phyloP scores from a whole-genome alignment of 1,140 invertebrate genomes.

The Marisa cornuarietis region DNA sequence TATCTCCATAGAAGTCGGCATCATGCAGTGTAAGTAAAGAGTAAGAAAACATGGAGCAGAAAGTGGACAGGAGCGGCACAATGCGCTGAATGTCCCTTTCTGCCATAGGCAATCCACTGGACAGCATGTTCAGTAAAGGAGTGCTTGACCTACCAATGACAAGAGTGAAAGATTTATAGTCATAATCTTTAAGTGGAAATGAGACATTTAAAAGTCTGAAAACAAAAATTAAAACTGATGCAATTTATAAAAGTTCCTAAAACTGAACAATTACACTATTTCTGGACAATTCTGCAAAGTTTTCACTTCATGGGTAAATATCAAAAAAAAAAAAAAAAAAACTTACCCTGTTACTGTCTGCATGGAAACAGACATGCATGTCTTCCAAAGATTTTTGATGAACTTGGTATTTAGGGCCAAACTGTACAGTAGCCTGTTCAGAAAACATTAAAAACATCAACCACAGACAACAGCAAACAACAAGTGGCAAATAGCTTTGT shows the following conservation, averaged over 20 bases:
- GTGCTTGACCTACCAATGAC: slow-evolving; percentile 64
- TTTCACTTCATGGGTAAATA: no score
- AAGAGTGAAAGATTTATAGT: not conserved
- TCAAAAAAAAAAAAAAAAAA: no score
- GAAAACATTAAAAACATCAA: slow-evolving; percentile 14
- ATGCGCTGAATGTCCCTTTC: slow-evolving; percentile 77
- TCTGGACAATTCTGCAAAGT: no score
- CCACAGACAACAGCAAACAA: not conserved
- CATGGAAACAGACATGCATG: slow-evolving; percentile 67
- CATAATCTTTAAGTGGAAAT: not conserved
- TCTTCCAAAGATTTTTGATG: slow-evolving; percentile 81
- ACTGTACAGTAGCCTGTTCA: slow-evolving; percentile 81
- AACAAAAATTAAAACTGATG: not conserved
- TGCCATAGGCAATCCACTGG: slow-evolving; percentile 74
- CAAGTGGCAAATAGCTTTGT: not conserved
- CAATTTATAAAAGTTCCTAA: no score
- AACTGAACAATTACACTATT: no score
- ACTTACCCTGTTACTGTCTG: slow-evolving; percentile 73
- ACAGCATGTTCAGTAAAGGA: slow-evolving; percentile 77
- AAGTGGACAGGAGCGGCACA: slow-evolving; percentile 82
- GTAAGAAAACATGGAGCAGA: slow-evolving; percentile 85
- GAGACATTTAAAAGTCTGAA: not conserved
- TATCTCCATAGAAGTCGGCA: slow-evolving; percentile 77
- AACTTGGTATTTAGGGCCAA: slow-evolving; percentile 86
- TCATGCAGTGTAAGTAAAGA: slow-evolving; percentile 88